Base-by-base conservation (phyloP, 2,888 invertebrate species). In the Cheilosia grossa region DNA sequence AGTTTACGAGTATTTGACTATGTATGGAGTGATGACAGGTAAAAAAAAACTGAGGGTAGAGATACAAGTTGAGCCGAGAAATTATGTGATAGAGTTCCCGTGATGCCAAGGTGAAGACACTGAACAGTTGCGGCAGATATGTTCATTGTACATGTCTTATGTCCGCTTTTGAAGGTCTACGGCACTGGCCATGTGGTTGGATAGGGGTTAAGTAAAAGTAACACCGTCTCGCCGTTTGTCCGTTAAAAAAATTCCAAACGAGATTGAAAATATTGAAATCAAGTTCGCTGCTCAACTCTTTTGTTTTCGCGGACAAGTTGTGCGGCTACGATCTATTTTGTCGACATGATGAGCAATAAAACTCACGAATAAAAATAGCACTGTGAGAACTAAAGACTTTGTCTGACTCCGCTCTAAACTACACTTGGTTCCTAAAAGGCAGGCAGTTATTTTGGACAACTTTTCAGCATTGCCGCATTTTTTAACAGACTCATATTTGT, bases 31-130 rank as follows among this genome's bases (percentile, higher is more conserved):
- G 64, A 19, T 66, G 66, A 49, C 21, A n/a, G 27, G 27, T 74
- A 56, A 74, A 37, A 74, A 37, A 64, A 64, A 74, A 24, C 24
- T 37, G 33, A n/a, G 30, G 61, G 40, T 42, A 44, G 27, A 19
- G 44, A 33, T 37, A 58, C 33, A n/a, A 30, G 56, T 54, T 19
- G 15, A 19, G 30, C 19, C 1, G 4, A 5, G 21, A 42, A 24
- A 27, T 30, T 30, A 21, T 30, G 30, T 47, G 21, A n/a, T n/a
- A n/a, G n/a, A 42, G 30, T 49, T 40, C 53, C 56, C 47, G 61
- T 30, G 63, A 70, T 69, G 78, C 40, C 78, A 78, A 78, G 78
- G 74, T 78, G 69, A 70, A 77, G 61, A 54, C 21, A 54, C 21
- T 13, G 33, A 61, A 21, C 9, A 17, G 15, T 19, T 15, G 42